phyloP scores from a whole-genome alignment of 2,888 invertebrate species.

The Fabriciana adippe region DNA sequence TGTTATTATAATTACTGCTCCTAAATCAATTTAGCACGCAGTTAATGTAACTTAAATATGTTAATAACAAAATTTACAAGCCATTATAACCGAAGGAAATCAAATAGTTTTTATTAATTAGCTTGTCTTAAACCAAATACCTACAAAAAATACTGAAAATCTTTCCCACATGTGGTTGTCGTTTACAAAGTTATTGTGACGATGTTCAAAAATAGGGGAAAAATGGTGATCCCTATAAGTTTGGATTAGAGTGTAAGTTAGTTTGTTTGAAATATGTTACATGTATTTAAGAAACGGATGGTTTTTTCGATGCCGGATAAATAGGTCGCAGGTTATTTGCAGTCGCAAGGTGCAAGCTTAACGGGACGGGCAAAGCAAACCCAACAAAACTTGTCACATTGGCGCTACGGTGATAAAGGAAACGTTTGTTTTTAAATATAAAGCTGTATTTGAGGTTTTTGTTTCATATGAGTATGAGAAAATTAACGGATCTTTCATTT shows the following conservation, averaged over 20 bases:
- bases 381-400: slow-evolving; percentile 61
- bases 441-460: slow-evolving; percentile 56
- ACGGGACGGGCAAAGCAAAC: slow-evolving; percentile 77
- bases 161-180: slow-evolving; percentile 68
- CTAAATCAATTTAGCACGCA: background rate
- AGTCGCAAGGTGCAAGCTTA: slow-evolving; percentile 76
- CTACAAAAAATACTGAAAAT: slow-evolving; percentile 66
- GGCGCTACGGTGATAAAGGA: slow-evolving; percentile 63
- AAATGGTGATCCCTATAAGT: slow-evolving; percentile 26
- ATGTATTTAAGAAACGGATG: slow-evolving; percentile 42
- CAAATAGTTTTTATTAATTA: slow-evolving; percentile 61
- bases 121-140: slow-evolving; percentile 60
- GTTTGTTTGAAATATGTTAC: background rate
- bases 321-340: slow-evolving; percentile 81
- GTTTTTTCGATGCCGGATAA: slow-evolving; percentile 68
- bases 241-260: slow-evolving; percentile 35
- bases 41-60: background rate
- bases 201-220: background rate
- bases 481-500: slow-evolving; percentile 12
- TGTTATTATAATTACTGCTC: no score
- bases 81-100: slow-evolving; percentile 68
- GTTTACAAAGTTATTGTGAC: slow-evolving; percentile 38
- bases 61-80: slow-evolving; percentile 45
- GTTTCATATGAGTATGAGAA: slow-evolving; percentile 31
- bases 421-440: slow-evolving; percentile 60